Evolutionary conservation across 2,797 vertebrate species (phyloP).

Genomic region (Paratrypauchen microcephalus): DNA sequence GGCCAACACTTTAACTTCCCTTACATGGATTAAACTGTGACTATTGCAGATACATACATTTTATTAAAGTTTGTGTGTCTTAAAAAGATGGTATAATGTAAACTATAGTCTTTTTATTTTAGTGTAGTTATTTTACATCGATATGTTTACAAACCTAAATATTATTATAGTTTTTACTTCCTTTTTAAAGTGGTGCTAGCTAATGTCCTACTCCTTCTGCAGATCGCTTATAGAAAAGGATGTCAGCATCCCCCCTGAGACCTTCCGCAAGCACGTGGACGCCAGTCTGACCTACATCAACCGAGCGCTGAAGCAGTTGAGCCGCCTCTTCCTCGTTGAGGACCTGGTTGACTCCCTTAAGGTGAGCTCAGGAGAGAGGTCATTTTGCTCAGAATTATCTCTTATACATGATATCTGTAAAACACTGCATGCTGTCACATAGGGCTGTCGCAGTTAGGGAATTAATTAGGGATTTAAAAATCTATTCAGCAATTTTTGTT

Average conservation of each 20-base stretch:
- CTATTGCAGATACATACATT: too few species aligned
- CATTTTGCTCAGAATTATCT: neutral
- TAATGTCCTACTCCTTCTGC: constrained; percentile 40
- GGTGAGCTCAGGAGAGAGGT: constrained; percentile 66
- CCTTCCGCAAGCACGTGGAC: constrained; percentile 87
- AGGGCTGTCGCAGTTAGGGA: too few species aligned
- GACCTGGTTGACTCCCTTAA: constrained; percentile 93
- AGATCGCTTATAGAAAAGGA: constrained; percentile 89
- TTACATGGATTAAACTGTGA: too few species aligned
- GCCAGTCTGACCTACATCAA: constrained; percentile 84
- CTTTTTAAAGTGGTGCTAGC: constrained; percentile 24
- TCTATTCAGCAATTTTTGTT: too few species aligned
- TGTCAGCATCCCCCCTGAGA: constrained; percentile 86
- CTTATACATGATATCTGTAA: neutral
- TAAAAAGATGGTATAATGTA: too few species aligned
- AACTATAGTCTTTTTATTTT: too few species aligned
- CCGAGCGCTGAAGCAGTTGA: constrained; percentile 82
- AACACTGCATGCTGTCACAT: neutral
- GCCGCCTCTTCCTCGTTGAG: constrained; percentile 90
- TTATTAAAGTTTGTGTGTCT: too few species aligned
- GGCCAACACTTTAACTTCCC: too few species aligned
- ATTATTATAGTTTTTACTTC: neutral
- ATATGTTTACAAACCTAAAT: neutral
- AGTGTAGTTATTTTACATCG: neutral
- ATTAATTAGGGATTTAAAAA: too few species aligned